phyloP scores from a whole-genome alignment of 2,113 vertebrate species.

The Pteruthius melanotis region DNA sequence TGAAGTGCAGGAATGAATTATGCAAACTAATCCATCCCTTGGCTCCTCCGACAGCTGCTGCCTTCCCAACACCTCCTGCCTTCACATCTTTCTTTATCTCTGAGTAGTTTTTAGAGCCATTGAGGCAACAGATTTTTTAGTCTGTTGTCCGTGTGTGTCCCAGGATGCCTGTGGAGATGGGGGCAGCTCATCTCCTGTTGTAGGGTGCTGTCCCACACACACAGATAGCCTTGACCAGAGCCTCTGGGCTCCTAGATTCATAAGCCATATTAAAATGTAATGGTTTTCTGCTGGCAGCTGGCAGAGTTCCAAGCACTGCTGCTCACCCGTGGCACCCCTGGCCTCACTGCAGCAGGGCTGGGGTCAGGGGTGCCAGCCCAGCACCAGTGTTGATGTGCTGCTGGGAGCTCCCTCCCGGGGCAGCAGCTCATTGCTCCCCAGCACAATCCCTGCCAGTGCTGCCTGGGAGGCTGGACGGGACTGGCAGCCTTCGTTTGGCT shows the following conservation, averaged over 20 bases:
- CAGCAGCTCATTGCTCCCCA: not conserved
- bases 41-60: not conserved
- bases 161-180: not conserved
- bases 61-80: not conserved
- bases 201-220: not conserved
- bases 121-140: not conserved
- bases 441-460: not conserved
- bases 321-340: fast-evolving
- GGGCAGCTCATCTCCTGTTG: not conserved
- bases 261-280: not conserved
- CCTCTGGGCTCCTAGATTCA: not conserved
- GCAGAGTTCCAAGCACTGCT: not conserved
- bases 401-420: not conserved
- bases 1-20: conserved; percentile 45
- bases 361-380: not conserved
- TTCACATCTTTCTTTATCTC: not conserved
- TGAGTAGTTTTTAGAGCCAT: not conserved
- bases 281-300: not conserved
- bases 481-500: not conserved
- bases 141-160: not conserved
- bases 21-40: conserved; percentile 21
- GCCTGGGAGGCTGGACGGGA: not conserved
- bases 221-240: not conserved
- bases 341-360: not conserved
- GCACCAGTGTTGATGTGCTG: not conserved